phyloP scores from a whole-genome alignment of 2,113 vertebrate species.

The Crotalus viridis region DNA sequence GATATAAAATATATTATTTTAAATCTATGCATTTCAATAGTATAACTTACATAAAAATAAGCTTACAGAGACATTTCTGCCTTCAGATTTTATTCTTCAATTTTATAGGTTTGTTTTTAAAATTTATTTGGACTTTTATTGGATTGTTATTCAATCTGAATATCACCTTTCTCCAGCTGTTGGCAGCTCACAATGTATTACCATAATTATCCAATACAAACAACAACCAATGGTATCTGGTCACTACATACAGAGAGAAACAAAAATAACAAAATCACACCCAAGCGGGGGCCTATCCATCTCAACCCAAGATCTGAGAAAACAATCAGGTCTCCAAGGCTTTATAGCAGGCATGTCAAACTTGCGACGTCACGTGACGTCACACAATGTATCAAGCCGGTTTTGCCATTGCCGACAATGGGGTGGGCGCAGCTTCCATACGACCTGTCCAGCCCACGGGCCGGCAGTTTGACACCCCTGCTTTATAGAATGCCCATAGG shows the following conservation, averaged over 20 bases:
- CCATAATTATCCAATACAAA: not conserved
- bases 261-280: not conserved
- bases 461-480: no score
- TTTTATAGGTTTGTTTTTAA: not conserved
- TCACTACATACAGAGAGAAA: not conserved
- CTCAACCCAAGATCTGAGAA: not conserved
- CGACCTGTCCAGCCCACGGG: no score
- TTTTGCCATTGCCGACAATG: no score
- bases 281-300: not conserved
- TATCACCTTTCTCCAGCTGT: not conserved
- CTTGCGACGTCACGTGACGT: no score
- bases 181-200: not conserved
- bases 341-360: not conserved
- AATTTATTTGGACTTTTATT: not conserved
- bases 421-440: no score
- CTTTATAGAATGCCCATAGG: not conserved
- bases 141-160: not conserved
- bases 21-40: not conserved
- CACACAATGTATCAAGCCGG: no score
- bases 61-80: not conserved
- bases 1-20: no score
- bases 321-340: not conserved
- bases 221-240: not conserved
- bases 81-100: conserved; percentile 4
- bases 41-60: conserved; percentile 18